Conservation (phyloP, 1,140 invertebrate species). For the Eueides isabella region DNA sequence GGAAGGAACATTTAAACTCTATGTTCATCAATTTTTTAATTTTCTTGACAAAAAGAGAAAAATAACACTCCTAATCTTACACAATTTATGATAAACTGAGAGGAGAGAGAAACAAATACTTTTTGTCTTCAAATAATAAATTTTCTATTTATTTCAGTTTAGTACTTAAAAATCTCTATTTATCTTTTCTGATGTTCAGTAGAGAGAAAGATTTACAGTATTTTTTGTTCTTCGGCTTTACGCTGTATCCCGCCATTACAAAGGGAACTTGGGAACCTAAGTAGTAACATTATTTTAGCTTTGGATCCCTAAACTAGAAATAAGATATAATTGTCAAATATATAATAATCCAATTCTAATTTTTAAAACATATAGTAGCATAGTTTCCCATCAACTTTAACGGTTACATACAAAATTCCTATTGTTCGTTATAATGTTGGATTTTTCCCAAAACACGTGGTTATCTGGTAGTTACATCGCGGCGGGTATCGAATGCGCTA, state of each 20-base stretch:
- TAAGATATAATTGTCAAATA: background rate
- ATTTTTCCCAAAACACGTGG: constrained; percentile 59
- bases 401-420: constrained; percentile 37
- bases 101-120: no score
- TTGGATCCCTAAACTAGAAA: no score
- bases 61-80: background rate
- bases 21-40: background rate
- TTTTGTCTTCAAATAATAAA: no score
- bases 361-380: background rate
- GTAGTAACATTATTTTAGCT: no score
- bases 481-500: constrained; percentile 64
- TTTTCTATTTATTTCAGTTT: no score
- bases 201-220: no score
- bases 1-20: background rate
- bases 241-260: no score
- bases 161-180: no score
- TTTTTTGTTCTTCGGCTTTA: no score
- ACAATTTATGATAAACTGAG: background rate
- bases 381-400: constrained; percentile 22
- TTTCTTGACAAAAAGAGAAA: background rate
- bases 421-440: constrained; percentile 52
- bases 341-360: background rate
- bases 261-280: no score
- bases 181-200: no score
- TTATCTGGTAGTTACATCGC: constrained; percentile 63